Evolutionary conservation across 2,888 invertebrate genomes (phyloP), one percentile per base, ranked within the genome.

Genomic region (Zaprionus bogoriensis): DNA sequence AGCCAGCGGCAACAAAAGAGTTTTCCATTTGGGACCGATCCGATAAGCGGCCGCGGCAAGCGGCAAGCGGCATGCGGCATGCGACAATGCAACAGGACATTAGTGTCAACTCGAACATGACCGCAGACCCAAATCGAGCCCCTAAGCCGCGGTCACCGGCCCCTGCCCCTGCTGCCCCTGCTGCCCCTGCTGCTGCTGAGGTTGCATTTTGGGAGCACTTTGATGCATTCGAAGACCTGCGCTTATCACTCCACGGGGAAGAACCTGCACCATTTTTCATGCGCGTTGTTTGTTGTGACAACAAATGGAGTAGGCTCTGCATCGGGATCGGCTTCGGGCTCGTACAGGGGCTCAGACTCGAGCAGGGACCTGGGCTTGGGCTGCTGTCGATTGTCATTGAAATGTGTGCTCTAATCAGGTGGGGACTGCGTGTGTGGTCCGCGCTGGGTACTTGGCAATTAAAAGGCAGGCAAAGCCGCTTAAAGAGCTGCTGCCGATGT

Each of bases 101-200:
- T 83, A 83, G 87, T 83, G 83, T 83, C 83, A 83, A 84, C 62
- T 61, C 57, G 48, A 83, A 83, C 87, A 83, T 67, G 86, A 83
- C 81, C 80, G 57, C 74, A 86, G 60, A 19, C 52, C 51, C 46
- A 44, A 50, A 27, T 14, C 36, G 44, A 53, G 3, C 25, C 27
- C 54, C 52, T 28, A 41, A 22, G 23, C 50, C 52, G 23, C 32
- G 27, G 5, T 14, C 17, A 10, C 19, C 27, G 19, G 17, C n/a
- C 5, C 7, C 4, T 28, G 42, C 22, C 20, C 12, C 45, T 28
- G 45, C 41, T 4, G 10, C 32, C 23, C 27, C 28, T 2, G n/a
- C 30, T 46, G 42, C 46, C 38, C 47, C 25, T 45, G 55, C 25
- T 22, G 55, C 14, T 42, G 55, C 50, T 52, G 45, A 59, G 62